Evolutionary conservation across 2,113 vertebrate genomes (phyloP), one percentile per base, ranked within the genome.

Genomic region (Aegithalos caudatus): DNA sequence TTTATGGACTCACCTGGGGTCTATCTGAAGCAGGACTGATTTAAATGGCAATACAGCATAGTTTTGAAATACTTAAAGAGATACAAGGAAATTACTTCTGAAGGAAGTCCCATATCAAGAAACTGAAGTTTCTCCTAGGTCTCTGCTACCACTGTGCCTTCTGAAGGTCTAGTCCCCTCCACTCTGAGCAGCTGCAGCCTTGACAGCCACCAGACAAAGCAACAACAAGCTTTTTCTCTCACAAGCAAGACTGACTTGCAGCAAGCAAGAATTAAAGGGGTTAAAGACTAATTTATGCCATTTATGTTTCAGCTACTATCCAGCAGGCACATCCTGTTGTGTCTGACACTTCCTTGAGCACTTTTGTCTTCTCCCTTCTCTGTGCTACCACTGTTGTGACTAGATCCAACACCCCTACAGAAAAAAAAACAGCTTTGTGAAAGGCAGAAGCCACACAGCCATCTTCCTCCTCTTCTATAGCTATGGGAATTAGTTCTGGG

Each of bases 221-320:
- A 86, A 11, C 12, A 40, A 61, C 16, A 70, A 44, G 19, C 19
- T 40, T 62, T 42, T 25, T 19, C 62, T 77, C 62, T 37, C 27
- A 70, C 8, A 27, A 42, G 40, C 25, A 61, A n/a, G 33, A 65
- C 17, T 66, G 60, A 73, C 60, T 70, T 23, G 64, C 23, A 91
- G 60, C 35, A 70, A 35, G 35, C 9, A 42, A 70, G 37, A 90
- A 73, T 2, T 50, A 50, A 69, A 90, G 28, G 74, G 66, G 33
- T 89, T 86, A 91, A 94, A 71, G 42, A n/a, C 54, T 83, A 90
- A 94, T 92, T 94, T 82, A 91, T 83, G 82, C 58, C 62, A 77
- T 86, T 90, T 80, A 54, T 53, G 64, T 20, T 94, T 88, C 74
- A 70, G 73, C 70, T 67, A 40, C n/a, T 79, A 90, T 40, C 51